Evolutionary conservation across 2,797 vertebrate genomes (phyloP).

Genomic region (Molossus alvarezi): DNA sequence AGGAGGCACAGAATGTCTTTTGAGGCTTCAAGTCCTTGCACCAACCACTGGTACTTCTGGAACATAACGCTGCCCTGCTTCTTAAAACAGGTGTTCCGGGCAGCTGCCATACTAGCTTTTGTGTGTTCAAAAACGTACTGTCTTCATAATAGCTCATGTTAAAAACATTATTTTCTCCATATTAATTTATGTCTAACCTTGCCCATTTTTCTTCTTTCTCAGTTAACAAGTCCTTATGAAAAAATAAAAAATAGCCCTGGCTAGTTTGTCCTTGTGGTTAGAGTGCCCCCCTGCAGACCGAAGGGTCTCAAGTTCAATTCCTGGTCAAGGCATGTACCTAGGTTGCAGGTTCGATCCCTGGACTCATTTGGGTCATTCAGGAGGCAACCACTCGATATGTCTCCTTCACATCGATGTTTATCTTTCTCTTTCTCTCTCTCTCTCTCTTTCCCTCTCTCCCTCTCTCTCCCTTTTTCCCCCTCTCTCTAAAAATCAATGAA

Average conservation of each 20-base stretch:
- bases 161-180: not conserved
- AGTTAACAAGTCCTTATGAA: not conserved
- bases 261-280: no score
- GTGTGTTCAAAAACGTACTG: not conserved
- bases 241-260: not conserved
- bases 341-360: no score
- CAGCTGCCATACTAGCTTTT: not conserved
- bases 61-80: not conserved
- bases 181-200: constrained; percentile 2
- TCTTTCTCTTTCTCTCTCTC: no score
- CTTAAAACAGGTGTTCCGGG: constrained; percentile 4
- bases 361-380: no score
- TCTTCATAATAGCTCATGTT: constrained; percentile 12
- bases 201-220: not conserved
- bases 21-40: not conserved
- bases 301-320: no score
- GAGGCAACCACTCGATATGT: no score
- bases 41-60: not conserved
- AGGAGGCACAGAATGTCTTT: not conserved
- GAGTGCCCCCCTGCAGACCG: no score
- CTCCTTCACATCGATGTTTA: no score
- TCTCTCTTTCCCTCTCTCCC: no score
- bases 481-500: no score
- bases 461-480: no score
- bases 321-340: no score